A percentile compares a stretch with the other conserved stretches of the same genome.
phyloP scores from a whole-genome alignment of 2,113 vertebrate genomes.

The Ceyx margarethae region DNA sequence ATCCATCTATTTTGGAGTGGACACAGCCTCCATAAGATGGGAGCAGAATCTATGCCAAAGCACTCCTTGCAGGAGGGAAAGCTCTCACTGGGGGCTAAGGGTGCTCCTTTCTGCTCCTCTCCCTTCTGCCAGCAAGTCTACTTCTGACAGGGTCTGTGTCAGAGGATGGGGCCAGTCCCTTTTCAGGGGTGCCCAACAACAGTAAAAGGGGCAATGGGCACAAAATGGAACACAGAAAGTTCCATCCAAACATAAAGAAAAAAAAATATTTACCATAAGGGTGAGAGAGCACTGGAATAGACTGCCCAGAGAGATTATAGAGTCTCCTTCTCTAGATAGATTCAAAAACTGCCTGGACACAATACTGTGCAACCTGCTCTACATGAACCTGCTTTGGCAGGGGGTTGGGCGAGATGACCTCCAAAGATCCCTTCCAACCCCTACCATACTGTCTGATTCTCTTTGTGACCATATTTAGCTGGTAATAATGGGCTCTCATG shows the following conservation, averaged over 20 bases:
- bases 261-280: too few relatives aligned
- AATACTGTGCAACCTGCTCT: not conserved
- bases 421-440: not conserved
- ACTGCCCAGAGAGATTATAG: too few relatives aligned
- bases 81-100: not conserved
- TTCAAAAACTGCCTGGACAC: not conserved
- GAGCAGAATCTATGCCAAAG: not conserved
- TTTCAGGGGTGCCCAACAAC: too few relatives aligned
- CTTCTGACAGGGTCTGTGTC: not conserved
- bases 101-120: not conserved
- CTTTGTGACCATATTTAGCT: not conserved
- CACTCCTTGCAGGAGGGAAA: not conserved
- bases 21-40: not conserved
- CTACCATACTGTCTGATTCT: not conserved
- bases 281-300: too few relatives aligned
- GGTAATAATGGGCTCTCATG: not conserved
- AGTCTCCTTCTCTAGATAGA: not conserved
- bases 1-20: not conserved
- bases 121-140: not conserved
- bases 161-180: too few relatives aligned
- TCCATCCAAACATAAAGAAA: too few relatives aligned
- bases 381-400: not conserved
- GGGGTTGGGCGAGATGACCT: not conserved
- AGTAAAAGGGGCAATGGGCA: too few relatives aligned
- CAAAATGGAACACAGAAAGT: too few relatives aligned